Evolutionary conservation across 92 coral and sea anemone species (phyloP).

Genomic region (Plumapathes pennacea): DNA sequence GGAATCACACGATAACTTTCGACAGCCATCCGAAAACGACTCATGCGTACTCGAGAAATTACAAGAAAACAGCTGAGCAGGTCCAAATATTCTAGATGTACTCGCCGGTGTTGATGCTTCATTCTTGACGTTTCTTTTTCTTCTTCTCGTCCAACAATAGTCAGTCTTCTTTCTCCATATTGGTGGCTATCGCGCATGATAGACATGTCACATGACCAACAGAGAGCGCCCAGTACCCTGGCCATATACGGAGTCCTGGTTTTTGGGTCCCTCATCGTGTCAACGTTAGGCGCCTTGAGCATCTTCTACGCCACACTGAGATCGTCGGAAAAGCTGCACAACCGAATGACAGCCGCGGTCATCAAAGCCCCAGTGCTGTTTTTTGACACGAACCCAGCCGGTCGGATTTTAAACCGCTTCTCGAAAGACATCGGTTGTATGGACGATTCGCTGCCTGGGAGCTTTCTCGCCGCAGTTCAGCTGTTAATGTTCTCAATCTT

Average conservation of each 20-base stretch:
- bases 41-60: too few relatives aligned
- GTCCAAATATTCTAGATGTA: too few relatives aligned
- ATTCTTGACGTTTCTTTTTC: neutral
- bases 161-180: constrained; percentile 30
- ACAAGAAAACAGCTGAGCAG: too few relatives aligned
- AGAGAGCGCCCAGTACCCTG: constrained; percentile 6
- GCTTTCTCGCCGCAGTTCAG: constrained; percentile 4
- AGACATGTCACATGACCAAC: constrained; percentile 4
- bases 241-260: constrained; percentile 29
- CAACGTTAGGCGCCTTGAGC: constrained; percentile 11
- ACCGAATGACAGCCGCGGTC: constrained; percentile 11
- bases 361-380: constrained; percentile 9
- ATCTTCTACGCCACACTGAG: constrained; percentile 21
- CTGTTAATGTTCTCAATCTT: constrained; percentile 3
- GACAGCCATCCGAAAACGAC: too few relatives aligned
- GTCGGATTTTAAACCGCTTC: constrained; percentile 22
- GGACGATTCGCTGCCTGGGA: constrained; percentile 18
- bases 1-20: too few relatives aligned
- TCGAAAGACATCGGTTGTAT: constrained; percentile 17
- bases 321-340: constrained; percentile 28
- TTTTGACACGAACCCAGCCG: constrained; percentile 23
- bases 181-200: constrained; percentile 46
- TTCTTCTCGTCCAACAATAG: constrained; percentile 1
- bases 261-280: constrained; percentile 23
- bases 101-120: too few relatives aligned